These are phyloP conservation scores for Thunnus albacares DNA, from an alignment of 2,797 vertebrate genomes.

Conservation along the genomic window DNA sequence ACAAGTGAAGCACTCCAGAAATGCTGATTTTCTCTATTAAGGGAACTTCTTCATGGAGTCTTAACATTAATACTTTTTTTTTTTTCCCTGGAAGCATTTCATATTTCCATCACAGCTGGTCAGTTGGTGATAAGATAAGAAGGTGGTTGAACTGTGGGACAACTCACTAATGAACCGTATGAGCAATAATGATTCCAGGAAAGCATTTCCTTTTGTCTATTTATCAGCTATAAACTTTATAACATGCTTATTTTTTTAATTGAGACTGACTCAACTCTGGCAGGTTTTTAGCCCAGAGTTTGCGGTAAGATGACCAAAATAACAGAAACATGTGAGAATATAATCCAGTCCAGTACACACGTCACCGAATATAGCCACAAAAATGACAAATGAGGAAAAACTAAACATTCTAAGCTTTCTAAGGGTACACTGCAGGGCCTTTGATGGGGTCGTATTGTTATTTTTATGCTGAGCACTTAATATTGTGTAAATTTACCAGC, in stretches of 20 bases:
- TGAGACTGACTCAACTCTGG: neutral
- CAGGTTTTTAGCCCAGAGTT: neutral
- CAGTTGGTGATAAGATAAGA: neutral
- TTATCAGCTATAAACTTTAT: neutral
- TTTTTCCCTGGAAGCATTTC: constrained; percentile 47
- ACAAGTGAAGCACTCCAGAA: constrained; percentile 81
- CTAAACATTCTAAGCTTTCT: neutral
- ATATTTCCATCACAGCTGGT: constrained; percentile 46
- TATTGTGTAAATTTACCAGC: neutral
- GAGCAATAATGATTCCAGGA: neutral
- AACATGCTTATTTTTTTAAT: neutral
- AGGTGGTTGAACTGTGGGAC: neutral
- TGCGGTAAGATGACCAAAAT: neutral
- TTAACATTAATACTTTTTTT: constrained; percentile 17
- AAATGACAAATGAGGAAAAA: neutral
- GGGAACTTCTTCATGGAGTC: constrained; percentile 58
- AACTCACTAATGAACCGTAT: neutral
- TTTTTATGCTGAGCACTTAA: neutral
- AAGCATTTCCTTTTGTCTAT: neutral
- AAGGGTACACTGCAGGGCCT: neutral
- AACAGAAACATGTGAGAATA: neutral
- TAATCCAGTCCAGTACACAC: neutral
- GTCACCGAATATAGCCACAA: neutral
- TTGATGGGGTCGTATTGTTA: neutral
- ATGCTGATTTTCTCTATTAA: constrained; percentile 71